A percentile compares a stretch with the other conserved stretches of the same genome.
phyloP scores from a whole-genome alignment of 2,797 vertebrate species.

The Menidia menidia region DNA sequence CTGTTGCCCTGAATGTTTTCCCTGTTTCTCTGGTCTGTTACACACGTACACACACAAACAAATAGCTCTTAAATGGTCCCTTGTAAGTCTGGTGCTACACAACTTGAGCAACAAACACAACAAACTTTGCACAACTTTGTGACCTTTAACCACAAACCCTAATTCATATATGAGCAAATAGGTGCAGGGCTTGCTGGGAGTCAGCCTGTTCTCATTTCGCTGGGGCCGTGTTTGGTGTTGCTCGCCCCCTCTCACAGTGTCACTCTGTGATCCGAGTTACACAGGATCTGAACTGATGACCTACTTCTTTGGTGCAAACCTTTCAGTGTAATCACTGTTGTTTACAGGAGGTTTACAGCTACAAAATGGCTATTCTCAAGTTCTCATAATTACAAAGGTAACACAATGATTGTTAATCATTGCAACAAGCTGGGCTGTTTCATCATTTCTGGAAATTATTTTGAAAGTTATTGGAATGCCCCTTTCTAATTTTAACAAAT shows the following conservation, averaged over 20 bases:
- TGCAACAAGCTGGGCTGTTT: no score
- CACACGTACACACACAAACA: background rate
- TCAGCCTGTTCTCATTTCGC: background rate
- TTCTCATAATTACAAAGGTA: background rate
- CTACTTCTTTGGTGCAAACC: conserved; percentile 66
- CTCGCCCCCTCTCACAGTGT: conserved; percentile 6
- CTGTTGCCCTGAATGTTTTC: background rate
- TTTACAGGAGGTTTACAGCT: conserved; percentile 37
- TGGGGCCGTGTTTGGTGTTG: background rate
- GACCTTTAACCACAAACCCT: background rate
- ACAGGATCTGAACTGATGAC: conserved; percentile 56
- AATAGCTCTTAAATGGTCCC: background rate
- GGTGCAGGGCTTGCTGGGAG: background rate
- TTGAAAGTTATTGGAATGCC: background rate
- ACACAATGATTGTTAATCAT: background rate
- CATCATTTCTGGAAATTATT: no score
- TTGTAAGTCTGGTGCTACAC: background rate
- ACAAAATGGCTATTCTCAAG: conserved; percentile 16
- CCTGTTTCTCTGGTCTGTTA: background rate
- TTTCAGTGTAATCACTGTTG: conserved; percentile 64
- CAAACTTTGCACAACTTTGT: background rate
- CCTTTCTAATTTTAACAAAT: no score
- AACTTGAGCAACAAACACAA: background rate
- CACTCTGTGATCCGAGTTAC: conserved; percentile 29
- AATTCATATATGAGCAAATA: background rate